phyloP scores from a whole-genome alignment of 2,797 vertebrate genomes.

The Lophius americanus region DNA sequence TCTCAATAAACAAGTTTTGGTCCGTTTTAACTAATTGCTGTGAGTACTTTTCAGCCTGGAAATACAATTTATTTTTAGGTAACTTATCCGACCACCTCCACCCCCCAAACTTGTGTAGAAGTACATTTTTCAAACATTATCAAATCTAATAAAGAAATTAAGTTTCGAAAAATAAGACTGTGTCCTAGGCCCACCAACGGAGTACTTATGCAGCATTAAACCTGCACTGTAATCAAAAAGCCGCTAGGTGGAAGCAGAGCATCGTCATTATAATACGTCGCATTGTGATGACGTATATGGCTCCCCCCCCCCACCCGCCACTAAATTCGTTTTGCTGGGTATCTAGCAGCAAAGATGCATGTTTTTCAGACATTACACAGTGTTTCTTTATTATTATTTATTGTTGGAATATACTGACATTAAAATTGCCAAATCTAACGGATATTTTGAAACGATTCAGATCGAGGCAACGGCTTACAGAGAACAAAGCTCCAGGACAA shows the following conservation, averaged over 20 bases:
- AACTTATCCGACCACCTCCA: too few species aligned
- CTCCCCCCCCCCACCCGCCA: too few species aligned
- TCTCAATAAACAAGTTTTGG: too few species aligned
- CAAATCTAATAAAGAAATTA: too few species aligned
- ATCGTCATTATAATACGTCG: not conserved
- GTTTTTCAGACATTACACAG: not conserved
- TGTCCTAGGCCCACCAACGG: too few species aligned
- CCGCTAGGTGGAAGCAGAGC: conserved; percentile 36
- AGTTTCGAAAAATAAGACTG: too few species aligned
- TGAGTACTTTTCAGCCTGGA: too few species aligned
- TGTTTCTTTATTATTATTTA: not conserved
- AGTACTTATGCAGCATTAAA: too few species aligned
- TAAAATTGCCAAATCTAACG: not conserved
- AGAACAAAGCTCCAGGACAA: conserved; percentile 20
- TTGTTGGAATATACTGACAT: not conserved
- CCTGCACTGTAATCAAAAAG: not conserved
- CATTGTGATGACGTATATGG: not conserved
- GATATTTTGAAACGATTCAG: not conserved
- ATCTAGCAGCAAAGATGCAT: not conserved
- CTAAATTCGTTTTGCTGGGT: not conserved
- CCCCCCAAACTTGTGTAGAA: too few species aligned
- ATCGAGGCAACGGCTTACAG: conserved; percentile 7
- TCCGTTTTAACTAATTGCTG: too few species aligned
- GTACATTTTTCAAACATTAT: too few species aligned
- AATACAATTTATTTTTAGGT: too few species aligned